Evolutionary conservation across 2,113 vertebrate genomes (phyloP), one percentile per base, ranked within the genome.

Genomic region (Pangasianodon gigas): DNA sequence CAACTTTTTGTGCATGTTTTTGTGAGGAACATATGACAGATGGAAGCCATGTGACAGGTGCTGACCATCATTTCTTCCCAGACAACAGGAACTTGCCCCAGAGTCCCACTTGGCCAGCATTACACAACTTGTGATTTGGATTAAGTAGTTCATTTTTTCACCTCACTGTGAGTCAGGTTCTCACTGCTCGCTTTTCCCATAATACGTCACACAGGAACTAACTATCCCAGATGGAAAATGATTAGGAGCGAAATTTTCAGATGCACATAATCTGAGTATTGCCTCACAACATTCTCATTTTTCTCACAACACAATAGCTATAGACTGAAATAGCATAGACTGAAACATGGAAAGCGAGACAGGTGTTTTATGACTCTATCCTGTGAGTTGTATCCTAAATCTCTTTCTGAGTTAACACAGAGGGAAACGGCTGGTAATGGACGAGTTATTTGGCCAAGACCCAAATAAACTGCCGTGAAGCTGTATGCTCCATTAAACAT

Each of bases 401-500:
- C 48, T 54, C 19, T 51, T 46, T 46, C 21, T 77, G 74, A 87
- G 52, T 1, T 60, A 87, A 87, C 71, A 19, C 51, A 87, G 69
- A 41, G 29, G 6, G 32, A 87, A 87, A 77, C 51, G 14, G 65
- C 62, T 89, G 37, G 80, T 74, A 89, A 89, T 89, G 87, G 87
- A 87, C 62, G 16, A 56, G 87, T 89, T 89, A 71, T 89, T 89
- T 89, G 87, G 62, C 46, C 16, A 52, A 44, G 51, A 69, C 80
- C 52, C 87, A 89, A 89, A 89, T 80, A 89, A 71, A 87, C 32
- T n/a, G 0, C 80, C 2, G 51, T 19, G 62, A 67, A 32, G 52
- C 37, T 24, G n/a, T 58, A n/a, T 16, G 67, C 82, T 89, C 56
- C 41, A 87, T 91, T 91, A 89, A 87, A 71, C 82, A 88, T 81